These are phyloP conservation scores for Bellardia pandia DNA, from an alignment of 2,888 invertebrate species.

Conservation along the genomic window DNA sequence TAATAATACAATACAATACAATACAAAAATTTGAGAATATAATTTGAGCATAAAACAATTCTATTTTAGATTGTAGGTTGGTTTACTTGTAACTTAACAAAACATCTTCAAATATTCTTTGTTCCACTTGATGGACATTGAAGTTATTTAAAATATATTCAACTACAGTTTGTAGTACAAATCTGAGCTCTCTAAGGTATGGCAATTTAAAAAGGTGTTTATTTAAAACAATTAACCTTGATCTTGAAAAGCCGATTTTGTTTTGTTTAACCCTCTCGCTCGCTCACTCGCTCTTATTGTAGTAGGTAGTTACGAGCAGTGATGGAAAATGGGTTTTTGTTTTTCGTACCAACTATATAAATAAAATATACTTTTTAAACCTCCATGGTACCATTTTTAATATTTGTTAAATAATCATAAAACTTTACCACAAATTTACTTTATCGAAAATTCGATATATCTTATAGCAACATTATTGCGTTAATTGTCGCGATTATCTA, in stretches of 20 bases:
- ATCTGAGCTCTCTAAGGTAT: neutral
- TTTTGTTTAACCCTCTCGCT: neutral
- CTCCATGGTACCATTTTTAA: too few species aligned
- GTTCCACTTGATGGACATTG: neutral
- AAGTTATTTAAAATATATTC: neutral
- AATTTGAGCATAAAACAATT: neutral
- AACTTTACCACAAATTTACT: too few species aligned
- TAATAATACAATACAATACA: neutral
- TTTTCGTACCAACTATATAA: too few species aligned
- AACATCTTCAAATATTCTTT: neutral
- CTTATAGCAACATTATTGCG: too few species aligned
- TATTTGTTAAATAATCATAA: too few species aligned
- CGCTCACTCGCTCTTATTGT: neutral
- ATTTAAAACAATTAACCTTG: conserved; percentile 45
- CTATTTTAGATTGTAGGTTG: neutral
- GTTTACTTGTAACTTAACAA: neutral
- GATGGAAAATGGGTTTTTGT: too few species aligned
- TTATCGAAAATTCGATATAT: too few species aligned
- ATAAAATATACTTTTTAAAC: too few species aligned
- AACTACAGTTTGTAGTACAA: neutral
- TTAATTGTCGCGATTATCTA: too few species aligned
- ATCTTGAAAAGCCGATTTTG: conserved; percentile 50
- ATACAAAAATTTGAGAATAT: too few species aligned
- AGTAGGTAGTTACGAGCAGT: too few species aligned
- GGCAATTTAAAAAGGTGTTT: conserved; percentile 5